Conservation (phyloP, 2,113 vertebrate genomes). For the Catharus bicknelli region DNA sequence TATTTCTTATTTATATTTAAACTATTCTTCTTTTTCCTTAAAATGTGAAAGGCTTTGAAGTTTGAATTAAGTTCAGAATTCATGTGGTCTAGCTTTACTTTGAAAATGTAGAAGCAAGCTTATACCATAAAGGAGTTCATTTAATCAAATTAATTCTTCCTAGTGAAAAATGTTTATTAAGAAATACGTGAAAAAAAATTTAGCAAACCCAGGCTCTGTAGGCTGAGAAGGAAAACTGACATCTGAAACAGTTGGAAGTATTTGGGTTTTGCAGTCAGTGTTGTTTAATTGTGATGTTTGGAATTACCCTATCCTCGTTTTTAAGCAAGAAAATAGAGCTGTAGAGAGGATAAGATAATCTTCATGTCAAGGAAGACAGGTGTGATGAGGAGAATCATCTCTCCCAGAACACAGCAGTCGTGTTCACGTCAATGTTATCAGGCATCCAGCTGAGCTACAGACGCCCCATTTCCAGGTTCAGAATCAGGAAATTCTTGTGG, state of each 20-base stretch:
- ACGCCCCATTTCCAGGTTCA: background rate
- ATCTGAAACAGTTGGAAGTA: background rate
- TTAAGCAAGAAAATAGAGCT: background rate
- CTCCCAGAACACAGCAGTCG: background rate
- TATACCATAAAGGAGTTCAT: background rate
- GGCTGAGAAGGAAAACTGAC: background rate
- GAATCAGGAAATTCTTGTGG: background rate
- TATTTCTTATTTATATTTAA: background rate
- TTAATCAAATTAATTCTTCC: background rate
- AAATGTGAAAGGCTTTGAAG: background rate
- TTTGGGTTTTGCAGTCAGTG: background rate
- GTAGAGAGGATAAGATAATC: background rate
- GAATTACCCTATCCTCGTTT: background rate
- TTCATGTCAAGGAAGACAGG: no score
- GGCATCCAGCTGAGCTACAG: background rate
- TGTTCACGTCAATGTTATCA: background rate
- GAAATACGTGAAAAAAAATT: background rate
- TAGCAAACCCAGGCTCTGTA: background rate
- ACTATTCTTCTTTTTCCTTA: background rate
- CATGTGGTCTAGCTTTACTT: background rate
- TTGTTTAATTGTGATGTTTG: background rate
- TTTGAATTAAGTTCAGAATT: background rate
- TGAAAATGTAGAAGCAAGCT: background rate
- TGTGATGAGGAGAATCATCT: background rate
- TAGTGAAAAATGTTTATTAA: background rate